Conservation (phyloP, 2,888 invertebrate genomes). For the Germaria angustata region DNA sequence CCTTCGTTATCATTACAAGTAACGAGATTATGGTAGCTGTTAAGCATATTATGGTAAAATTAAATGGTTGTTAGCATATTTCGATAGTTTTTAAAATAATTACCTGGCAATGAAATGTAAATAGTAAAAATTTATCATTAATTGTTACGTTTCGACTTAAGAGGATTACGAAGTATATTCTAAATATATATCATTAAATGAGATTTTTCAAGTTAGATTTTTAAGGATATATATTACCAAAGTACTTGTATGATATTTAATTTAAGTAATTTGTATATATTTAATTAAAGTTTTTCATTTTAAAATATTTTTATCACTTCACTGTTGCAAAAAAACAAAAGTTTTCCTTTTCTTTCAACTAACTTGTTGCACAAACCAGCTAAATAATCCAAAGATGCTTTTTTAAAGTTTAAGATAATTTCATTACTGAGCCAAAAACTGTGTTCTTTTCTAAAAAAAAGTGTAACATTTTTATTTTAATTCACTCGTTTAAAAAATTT, state of each 20-base stretch:
- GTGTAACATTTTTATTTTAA: too few species aligned
- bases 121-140: too few species aligned
- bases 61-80: constrained; percentile 34
- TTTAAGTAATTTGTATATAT: neutral
- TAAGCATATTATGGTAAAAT: neutral
- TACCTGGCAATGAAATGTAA: neutral
- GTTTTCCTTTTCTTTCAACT: neutral
- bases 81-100: neutral
- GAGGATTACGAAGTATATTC: too few species aligned
- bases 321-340: neutral
- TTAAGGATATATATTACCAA: too few species aligned
- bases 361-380: constrained; percentile 28
- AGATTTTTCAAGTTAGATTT: too few species aligned
- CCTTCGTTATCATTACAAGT: constrained; percentile 73
- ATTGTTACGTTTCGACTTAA: too few species aligned
- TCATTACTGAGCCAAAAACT: too few species aligned
- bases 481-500: too few species aligned
- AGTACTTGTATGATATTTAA: neutral
- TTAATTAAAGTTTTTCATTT: neutral
- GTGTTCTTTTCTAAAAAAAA: too few species aligned
- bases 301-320: neutral
- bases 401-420: constrained; percentile 1
- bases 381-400: constrained; percentile 63
- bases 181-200: too few species aligned
- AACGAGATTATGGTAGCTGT: neutral